Evolutionary conservation across 2,113 vertebrate species (phyloP), one percentile per base, ranked within the genome.

Genomic region (Rhinichthys klamathensis): DNA sequence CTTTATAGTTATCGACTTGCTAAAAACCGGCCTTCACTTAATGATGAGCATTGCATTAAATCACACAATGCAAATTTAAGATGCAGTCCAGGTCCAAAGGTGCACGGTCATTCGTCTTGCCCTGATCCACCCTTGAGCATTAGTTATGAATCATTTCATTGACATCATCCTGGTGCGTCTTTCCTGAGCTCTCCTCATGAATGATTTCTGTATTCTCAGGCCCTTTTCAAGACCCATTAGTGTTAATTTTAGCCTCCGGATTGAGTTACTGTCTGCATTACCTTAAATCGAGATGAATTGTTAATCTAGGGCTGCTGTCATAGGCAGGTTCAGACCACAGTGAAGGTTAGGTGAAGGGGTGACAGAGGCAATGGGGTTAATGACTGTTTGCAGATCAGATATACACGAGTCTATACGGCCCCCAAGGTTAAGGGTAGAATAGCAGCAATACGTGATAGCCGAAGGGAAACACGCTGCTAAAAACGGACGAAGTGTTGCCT

Each of bases 401-500:
- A 41, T 69, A 60, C 84, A 83, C 49, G 12, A 46, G 54, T 10
- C 25, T 41, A 69, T 82, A 51, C 1, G 56, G 80, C 27, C 74
- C 16, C 8, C 44, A 41, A 32, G 60, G 69, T 84, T 60, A 76
- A 87, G 84, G 88, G 63, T 80, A 81, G 80, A 75, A 76, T 44
- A 73, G 49, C 88, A 81, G 12, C 1, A 44, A 80, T 83, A 80
- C 67, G 1, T 49, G 80, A 82, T 73, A 86, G 69, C 70, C 46
- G 87, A 83, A 38, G 85, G 86, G 88, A 91, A 92, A 92, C 61
- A 91, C 83, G 21, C 65, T 27, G 87, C 38, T 89, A 89, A 87
- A 91, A 90, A 90, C 32, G 65, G 85, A 81, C 88, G 84, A 87
- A 87, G 88, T 84, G 88, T 88, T 87, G 89, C 87, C 88, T 86